phyloP scores from a whole-genome alignment of 2,888 invertebrate genomes.

The Amphipyra tragopoginis region DNA sequence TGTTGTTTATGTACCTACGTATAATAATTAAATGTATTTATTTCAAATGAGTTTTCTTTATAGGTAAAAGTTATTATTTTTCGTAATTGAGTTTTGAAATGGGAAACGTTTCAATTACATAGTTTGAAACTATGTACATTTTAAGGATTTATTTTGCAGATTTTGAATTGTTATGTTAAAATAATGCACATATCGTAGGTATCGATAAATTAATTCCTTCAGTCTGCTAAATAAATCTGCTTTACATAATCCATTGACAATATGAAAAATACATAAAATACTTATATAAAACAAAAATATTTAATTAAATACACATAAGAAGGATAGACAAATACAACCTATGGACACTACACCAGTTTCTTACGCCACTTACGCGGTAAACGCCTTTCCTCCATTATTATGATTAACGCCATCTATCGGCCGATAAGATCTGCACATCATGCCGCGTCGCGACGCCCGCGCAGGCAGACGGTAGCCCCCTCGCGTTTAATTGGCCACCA shows the following conservation, averaged over 20 bases:
- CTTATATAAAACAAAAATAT: neutral
- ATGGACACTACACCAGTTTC: conserved; percentile 7
- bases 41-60: conserved; percentile 24
- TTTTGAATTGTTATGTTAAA: too few relatives aligned
- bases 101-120: too few relatives aligned
- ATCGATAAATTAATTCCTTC: too few relatives aligned
- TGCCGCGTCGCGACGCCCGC: conserved; percentile 47
- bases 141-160: too few relatives aligned
- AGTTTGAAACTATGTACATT: too few relatives aligned
- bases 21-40: conserved; percentile 7
- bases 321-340: neutral
- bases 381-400: conserved; percentile 46
- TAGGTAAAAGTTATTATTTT: neutral
- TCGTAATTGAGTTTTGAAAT: too few relatives aligned
- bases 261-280: too few relatives aligned
- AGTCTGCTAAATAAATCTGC: too few relatives aligned
- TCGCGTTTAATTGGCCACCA: conserved; percentile 84
- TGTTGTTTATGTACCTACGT: conserved; percentile 26
- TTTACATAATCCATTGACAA: too few relatives aligned
- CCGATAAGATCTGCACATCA: conserved; percentile 48
- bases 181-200: too few relatives aligned
- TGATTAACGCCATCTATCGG: conserved; percentile 59
- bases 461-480: conserved; percentile 61
- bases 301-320: neutral
- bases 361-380: conserved; percentile 29